Evolutionary conservation across 2,888 invertebrate species (phyloP).

Genomic region (Meteorus cinctellus): DNA sequence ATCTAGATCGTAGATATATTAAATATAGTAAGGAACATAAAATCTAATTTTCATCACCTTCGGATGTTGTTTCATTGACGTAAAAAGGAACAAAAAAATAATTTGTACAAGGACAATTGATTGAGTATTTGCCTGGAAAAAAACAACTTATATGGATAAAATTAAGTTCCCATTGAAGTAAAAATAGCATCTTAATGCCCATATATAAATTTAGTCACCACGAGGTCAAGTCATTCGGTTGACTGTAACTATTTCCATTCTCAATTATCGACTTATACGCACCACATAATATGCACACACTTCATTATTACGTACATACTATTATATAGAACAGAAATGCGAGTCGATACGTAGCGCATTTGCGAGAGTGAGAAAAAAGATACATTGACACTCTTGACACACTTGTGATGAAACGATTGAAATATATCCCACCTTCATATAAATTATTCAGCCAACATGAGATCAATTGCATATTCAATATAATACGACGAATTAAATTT

Average conservation of each 20-base stretch:
- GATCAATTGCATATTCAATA: not conserved
- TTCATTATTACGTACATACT: not conserved
- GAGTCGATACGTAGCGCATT: not conserved
- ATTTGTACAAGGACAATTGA: not conserved
- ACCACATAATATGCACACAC: not conserved
- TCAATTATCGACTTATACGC: not conserved
- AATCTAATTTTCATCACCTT: too few species aligned
- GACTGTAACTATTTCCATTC: not conserved
- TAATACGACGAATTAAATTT: not conserved
- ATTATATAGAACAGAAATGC: not conserved
- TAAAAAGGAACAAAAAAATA: not conserved
- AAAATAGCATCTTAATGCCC: not conserved
- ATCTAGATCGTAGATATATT: too few species aligned
- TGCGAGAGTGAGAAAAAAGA: not conserved
- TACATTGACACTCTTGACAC: not conserved
- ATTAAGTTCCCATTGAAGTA: not conserved
- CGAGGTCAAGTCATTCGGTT: not conserved
- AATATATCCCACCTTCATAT: not conserved
- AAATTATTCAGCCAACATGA: not conserved
- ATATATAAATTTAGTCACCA: not conserved
- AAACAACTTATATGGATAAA: not conserved
- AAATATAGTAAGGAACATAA: too few species aligned
- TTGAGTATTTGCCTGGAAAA: too few species aligned
- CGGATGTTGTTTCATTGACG: not conserved
- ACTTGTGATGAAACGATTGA: not conserved